Conservation (phyloP, 2,888 invertebrate species). For the Cylloceria caligata region DNA sequence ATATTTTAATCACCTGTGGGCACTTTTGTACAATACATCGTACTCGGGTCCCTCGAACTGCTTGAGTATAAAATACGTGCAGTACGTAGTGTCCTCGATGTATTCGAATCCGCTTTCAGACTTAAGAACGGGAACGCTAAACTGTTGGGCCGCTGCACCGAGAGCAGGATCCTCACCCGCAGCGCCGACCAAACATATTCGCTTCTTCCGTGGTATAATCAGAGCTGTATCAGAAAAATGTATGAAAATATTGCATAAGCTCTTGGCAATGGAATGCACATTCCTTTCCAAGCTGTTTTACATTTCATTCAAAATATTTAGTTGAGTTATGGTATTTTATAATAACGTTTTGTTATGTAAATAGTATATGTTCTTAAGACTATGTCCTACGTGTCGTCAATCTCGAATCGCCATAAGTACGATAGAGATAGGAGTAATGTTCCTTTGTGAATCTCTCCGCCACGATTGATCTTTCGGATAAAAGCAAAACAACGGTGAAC, state of each 20-base stretch:
- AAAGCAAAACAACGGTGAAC: no score
- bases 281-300: background rate
- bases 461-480: no score
- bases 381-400: no score
- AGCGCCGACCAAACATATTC: conserved; percentile 89
- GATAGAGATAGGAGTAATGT: no score
- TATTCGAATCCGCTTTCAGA: conserved; percentile 88
- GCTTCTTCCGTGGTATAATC: conserved; percentile 85
- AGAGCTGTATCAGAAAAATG: conserved; percentile 75
- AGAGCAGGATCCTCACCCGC: conserved; percentile 86
- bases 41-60: conserved; percentile 91
- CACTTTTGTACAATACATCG: conserved; percentile 88
- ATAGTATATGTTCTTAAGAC: no score
- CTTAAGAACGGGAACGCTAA: conserved; percentile 88
- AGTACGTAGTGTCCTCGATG: conserved; percentile 86
- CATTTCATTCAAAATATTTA: no score
- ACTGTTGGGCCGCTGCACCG: conserved; percentile 87
- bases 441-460: no score
- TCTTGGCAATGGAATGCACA: conserved; percentile 22
- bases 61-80: conserved; percentile 90
- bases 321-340: no score
- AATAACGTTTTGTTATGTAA: no score
- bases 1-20: conserved; percentile 85
- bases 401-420: no score
- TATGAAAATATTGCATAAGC: conserved; percentile 25